Base-by-base conservation (phyloP, 2,797 vertebrate genomes). In the Denticeps clupeoides region DNA sequence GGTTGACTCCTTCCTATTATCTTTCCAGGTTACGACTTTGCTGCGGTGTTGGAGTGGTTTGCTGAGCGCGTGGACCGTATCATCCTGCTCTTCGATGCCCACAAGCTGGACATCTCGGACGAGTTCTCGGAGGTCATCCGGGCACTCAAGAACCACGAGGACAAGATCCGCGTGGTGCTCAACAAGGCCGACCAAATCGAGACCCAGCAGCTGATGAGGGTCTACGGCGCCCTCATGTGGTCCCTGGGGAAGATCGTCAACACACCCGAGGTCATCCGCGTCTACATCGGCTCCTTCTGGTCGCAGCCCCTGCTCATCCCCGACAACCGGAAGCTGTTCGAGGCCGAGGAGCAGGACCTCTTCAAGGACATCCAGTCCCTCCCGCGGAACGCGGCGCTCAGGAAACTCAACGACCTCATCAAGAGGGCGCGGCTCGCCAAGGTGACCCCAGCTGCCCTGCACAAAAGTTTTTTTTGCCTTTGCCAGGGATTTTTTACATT, bases 101-200 rank as follows among this genome's bases (percentile, higher is more conserved):
- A n/a, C n/a, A n/a, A n/a, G n/a, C n/a, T n/a, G n/a, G n/a, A n/a
- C 76, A 98, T 99, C 68, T 99, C 93, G 0, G 94, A 98, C 0
- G 94, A 98, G 67, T 99, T 99, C 75, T 99, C 94, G 0, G 93
- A 99, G n/a, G 94, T 99, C 65, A 99, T 99, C 75, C 94, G 92
- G 64, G 93, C 94, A 40, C 78, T 99, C 56, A 97, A 97, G 76
- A 97, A 97, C 81, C 94, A 3, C 94, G 99, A 1, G n/a, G n/a
- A n/a, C n/a, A n/a, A n/a, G n/a, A n/a, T n/a, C n/a, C n/a, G n/a
- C n/a, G n/a, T n/a, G n/a, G n/a, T n/a, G n/a, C n/a, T n/a, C n/a
- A n/a, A n/a, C n/a, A n/a, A n/a, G n/a, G n/a, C n/a, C n/a, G n/a
- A n/a, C n/a, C n/a, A n/a, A n/a, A n/a, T n/a, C n/a, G n/a, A n/a